phyloP scores from a whole-genome alignment of 1,140 invertebrate species.

The Drosophila nigromelanica region DNA sequence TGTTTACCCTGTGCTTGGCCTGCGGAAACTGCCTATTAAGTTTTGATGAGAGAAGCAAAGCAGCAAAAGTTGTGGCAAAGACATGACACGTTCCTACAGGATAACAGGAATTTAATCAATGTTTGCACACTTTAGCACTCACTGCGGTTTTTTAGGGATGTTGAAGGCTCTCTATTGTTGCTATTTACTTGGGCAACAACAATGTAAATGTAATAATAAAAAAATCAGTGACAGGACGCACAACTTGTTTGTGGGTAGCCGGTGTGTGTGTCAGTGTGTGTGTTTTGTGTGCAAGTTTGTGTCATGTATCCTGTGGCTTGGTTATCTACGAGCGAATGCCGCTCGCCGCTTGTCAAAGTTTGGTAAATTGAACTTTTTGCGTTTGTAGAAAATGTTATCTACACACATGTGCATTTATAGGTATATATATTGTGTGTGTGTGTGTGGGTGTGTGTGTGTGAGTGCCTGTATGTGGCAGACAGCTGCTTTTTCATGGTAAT shows the following conservation, averaged over 20 bases:
- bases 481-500: slow-evolving; percentile 27
- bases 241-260: slow-evolving; percentile 35
- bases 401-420: neutral
- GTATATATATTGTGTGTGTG: neutral
- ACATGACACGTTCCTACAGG: slow-evolving; percentile 31
- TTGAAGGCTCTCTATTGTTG: neutral
- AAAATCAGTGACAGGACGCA: slow-evolving; percentile 47
- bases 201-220: slow-evolving; percentile 21
- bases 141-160: slow-evolving; percentile 28
- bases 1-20: slow-evolving; percentile 55
- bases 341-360: slow-evolving; percentile 12
- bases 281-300: slow-evolving; percentile 10
- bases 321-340: slow-evolving; percentile 25
- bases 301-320: slow-evolving; percentile 34
- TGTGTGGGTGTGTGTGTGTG: slow-evolving; percentile 3
- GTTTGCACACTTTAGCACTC: slow-evolving; percentile 50
- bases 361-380: slow-evolving; percentile 42
- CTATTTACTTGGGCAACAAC: slow-evolving; percentile 4
- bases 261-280: slow-evolving; percentile 16
- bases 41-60: slow-evolving; percentile 61
- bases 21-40: slow-evolving; percentile 74
- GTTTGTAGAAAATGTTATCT: slow-evolving; percentile 31
- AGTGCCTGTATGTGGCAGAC: slow-evolving; percentile 3
- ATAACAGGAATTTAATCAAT: slow-evolving; percentile 62
- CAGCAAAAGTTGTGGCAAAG: slow-evolving; percentile 47